Evolutionary conservation across 2,888 invertebrate genomes (phyloP), one percentile per base, ranked within the genome.

Genomic region (Chelonus formosanus): DNA sequence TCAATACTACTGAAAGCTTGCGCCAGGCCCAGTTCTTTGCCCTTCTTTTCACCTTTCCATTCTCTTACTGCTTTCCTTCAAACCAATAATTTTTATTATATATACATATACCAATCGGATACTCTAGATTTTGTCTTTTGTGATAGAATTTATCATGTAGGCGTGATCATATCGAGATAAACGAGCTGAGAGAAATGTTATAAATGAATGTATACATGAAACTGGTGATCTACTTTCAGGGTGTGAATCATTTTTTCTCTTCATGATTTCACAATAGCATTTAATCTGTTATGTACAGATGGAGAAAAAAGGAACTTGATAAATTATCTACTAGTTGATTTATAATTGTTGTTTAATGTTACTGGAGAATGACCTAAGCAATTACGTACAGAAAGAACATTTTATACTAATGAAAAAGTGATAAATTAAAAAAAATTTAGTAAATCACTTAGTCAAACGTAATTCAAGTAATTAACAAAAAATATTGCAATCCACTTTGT

Each of bases 1-100:
- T 81, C 81, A 81, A 81, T 81, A 81, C 81, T 76, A 74, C 77
- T 76, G 77, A 78, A 75, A 78, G 78, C 77, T 75, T 76, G 78
- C 76, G 76, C 69, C 59, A 53, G 62, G 63, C 69, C 20, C 59
- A n/a, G 44, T 35, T 59, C n/a, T 20, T 35, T 44, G 44, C 6
- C 32, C 45, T 44, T 63, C 45, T 48, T 34, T 48, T 56, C 36
- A 6, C 7, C 20, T 7, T 20, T 36, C 5, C 32, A 20, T 35
- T 45, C 6, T 5, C 32, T 44, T 44, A 48, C 31, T 3, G 7
- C 36, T 32, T 55, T 55, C 34, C 3, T 8, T 8, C 20, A 35
- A 53, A 34, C 53, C 53, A 53, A n/a, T 20, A 20, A 20, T 20
- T 20, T 20, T 20, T 20, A 20, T 20, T 20, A 10, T 10, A 10